Conservation (phyloP, 1,140 invertebrate species). For the Coelopa frigida region DNA sequence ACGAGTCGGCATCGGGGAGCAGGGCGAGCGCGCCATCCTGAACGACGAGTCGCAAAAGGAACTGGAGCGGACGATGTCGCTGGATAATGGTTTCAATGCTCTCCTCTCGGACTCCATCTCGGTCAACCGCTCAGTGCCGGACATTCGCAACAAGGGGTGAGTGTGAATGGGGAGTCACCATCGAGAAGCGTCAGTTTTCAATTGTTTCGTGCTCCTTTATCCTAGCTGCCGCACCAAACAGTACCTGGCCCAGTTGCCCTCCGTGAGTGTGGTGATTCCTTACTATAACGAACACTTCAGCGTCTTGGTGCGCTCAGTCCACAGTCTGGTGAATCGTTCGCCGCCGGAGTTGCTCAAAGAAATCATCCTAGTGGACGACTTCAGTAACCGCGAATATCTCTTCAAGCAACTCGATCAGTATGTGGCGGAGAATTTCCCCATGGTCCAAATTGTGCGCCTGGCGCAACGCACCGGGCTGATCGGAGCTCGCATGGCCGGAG, state of each 20-base stretch:
- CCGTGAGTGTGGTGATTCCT: conserved; percentile 81
- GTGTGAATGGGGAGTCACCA: conserved; percentile 18
- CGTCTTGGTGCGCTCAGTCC: conserved; percentile 75
- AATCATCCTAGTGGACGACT: conserved; percentile 90
- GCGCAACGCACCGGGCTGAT: conserved; percentile 76
- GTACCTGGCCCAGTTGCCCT: conserved; percentile 71
- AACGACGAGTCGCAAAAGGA: conserved; percentile 66
- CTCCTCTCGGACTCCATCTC: conserved; percentile 84
- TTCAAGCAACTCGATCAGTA: conserved; percentile 71
- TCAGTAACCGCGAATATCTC: conserved; percentile 68
- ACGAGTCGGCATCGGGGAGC: conserved; percentile 66
- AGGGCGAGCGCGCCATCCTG: conserved; percentile 57
- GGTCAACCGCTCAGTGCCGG: conserved; percentile 70
- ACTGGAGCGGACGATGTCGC: conserved; percentile 41
- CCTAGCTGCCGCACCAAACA: conserved; percentile 62
- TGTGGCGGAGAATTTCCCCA: conserved; percentile 61
- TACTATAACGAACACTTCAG: conserved; percentile 93
- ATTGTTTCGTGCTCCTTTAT: not conserved
- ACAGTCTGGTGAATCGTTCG: conserved; percentile 76
- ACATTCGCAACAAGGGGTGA: conserved; percentile 71
- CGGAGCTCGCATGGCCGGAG: conserved; percentile 79
- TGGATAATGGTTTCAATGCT: conserved; percentile 76
- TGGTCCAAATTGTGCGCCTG: conserved; percentile 70
- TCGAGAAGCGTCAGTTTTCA: not conserved
- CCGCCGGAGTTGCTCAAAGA: conserved; percentile 77